These are phyloP conservation scores for Actinernus sp. DNA, from an alignment of 92 coral and sea anemone species.

Conservation along the genomic window DNA sequence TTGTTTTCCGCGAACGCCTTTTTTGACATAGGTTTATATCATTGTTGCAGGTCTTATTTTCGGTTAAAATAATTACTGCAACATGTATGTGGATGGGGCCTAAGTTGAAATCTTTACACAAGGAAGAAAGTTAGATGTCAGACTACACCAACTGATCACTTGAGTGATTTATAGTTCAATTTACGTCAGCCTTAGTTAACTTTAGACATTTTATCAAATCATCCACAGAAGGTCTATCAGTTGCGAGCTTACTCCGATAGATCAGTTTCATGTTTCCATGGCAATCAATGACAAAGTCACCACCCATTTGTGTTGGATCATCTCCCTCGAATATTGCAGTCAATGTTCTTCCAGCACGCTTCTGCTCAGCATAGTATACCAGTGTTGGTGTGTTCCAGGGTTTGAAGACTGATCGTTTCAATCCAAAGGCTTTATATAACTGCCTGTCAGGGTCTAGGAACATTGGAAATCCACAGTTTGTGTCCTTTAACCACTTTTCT, in stretches of 20 bases:
- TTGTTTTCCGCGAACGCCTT: no score
- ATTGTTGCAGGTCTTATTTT: no score
- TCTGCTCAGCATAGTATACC: constrained; percentile 89
- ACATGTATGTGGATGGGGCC: no score
- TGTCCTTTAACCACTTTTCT: constrained; percentile 76
- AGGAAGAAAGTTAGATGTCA: no score
- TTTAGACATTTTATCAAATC: constrained; percentile 59
- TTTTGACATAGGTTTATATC: no score
- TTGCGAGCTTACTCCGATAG: constrained; percentile 76
- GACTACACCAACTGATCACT: no score
- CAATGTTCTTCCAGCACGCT: constrained; percentile 77
- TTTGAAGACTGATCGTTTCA: constrained; percentile 84
- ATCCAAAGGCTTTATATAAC: constrained; percentile 81
- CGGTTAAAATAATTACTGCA: no score
- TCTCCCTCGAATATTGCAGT: constrained; percentile 75
- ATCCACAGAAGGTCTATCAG: constrained; percentile 87
- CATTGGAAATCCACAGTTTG: constrained; percentile 81
- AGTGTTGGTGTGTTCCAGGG: constrained; percentile 76
- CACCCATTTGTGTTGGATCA: constrained; percentile 95
- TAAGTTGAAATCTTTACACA: no score
- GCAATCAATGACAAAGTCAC: constrained; percentile 83
- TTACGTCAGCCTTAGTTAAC: no score
- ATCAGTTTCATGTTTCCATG: constrained; percentile 76
- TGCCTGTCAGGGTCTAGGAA: constrained; percentile 71
- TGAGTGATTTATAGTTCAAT: no score